Evolutionary conservation across 2,797 vertebrate genomes (phyloP).

Genomic region (Coendou prehensilis): DNA sequence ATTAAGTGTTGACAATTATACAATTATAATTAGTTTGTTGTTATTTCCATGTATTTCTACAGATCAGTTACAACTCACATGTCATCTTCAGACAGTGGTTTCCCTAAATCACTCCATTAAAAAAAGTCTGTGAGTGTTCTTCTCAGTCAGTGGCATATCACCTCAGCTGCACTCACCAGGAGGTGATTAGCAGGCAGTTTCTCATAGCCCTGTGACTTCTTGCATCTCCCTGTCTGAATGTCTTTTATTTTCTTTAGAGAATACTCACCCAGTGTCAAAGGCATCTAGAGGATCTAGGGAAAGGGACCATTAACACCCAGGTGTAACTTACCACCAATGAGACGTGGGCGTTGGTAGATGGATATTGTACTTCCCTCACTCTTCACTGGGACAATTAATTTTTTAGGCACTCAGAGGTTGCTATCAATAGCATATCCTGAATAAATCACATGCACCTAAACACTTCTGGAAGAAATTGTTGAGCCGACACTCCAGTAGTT

Average conservation of each 20-base stretch:
- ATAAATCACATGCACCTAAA: background rate
- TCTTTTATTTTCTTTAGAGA: background rate
- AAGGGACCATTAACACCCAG: background rate
- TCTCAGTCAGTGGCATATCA: background rate
- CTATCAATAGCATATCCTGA: background rate
- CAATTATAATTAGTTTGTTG: background rate
- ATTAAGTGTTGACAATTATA: background rate
- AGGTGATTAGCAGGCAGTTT: background rate
- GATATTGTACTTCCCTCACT: background rate
- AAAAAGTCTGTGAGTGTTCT: background rate
- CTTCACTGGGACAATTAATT: background rate
- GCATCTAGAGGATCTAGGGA: background rate
- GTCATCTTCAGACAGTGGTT: background rate
- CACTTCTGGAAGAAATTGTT: background rate
- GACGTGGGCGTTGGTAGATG: background rate
- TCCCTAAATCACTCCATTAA: background rate
- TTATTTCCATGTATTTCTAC: background rate
- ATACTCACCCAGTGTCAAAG: background rate
- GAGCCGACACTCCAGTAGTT: background rate
- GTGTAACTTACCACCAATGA: background rate
- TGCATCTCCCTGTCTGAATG: background rate
- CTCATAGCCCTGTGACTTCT: background rate
- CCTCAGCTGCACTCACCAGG: background rate
- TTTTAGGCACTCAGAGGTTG: background rate
- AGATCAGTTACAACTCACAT: background rate